Conservation (phyloP, 2,888 invertebrate species). For the Cremastobaeus sp. region DNA sequence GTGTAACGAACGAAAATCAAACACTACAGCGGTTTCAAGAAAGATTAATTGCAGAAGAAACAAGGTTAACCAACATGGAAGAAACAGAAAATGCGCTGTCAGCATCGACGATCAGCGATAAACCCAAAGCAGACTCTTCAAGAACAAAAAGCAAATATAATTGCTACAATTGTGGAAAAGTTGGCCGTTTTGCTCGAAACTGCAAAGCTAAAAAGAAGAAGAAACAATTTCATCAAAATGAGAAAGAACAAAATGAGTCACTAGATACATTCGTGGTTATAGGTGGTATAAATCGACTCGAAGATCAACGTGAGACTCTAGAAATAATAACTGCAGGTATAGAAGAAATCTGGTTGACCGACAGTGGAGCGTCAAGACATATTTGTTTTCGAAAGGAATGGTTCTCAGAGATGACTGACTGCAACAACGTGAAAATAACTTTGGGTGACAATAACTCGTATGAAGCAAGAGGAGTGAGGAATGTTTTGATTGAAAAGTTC, state of each 20-base stretch:
- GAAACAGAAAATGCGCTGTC: not conserved
- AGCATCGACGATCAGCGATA: no score
- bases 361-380: constrained; percentile 63
- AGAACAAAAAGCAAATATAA: not conserved
- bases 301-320: no score
- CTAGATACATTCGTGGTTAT: no score
- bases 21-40: not conserved
- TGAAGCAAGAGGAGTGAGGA: constrained; percentile 35
- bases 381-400: constrained; percentile 60
- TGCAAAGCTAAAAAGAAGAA: constrained; percentile 13
- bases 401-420: constrained; percentile 36
- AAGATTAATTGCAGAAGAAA: not conserved
- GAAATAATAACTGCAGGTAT: no score
- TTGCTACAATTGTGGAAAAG: constrained; percentile 11
- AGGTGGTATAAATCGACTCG: no score
- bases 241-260: no score
- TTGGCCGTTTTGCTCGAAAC: constrained; percentile 14
- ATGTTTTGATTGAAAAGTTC: constrained; percentile 50
- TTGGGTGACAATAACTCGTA: constrained; percentile 52
- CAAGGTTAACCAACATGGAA: not conserved
- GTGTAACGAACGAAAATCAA: no score
- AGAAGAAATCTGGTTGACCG: constrained; percentile 60
- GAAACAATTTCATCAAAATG: not conserved
- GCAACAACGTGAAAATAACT: constrained; percentile 20
- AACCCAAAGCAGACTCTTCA: no score